Conservation (phyloP, 2,888 invertebrate genomes). For the Doris montereyensis region DNA sequence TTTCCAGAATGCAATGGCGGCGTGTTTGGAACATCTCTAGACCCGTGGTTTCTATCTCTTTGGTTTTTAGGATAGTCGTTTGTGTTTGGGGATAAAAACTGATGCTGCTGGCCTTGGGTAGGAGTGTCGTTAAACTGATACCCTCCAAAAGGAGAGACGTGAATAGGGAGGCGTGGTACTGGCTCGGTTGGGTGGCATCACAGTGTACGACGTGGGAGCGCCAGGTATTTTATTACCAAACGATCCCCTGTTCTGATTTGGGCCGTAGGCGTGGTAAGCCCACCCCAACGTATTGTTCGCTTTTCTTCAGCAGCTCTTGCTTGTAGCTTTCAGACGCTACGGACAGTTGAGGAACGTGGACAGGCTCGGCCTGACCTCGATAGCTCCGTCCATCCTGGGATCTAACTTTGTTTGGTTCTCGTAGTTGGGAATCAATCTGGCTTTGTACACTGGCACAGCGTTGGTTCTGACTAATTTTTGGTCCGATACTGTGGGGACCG, state of each 20-base stretch:
- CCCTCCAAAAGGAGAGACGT: too few species aligned
- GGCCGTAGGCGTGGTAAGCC: neutral
- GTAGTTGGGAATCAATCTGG: slow-evolving; percentile 58
- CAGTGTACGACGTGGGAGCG: slow-evolving; percentile 27
- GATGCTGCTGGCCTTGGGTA: too few species aligned
- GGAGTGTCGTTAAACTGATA: too few species aligned
- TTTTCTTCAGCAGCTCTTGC: neutral
- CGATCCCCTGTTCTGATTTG: neutral
- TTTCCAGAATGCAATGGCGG: too few species aligned
- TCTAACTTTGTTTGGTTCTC: slow-evolving; percentile 62
- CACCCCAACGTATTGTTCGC: neutral
- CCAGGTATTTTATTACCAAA: neutral
- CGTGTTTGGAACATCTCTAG: too few species aligned
- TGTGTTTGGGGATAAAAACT: too few species aligned
- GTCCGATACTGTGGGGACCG: slow-evolving; percentile 29
- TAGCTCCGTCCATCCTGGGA: slow-evolving; percentile 47
- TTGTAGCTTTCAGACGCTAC: neutral
- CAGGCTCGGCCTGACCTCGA: slow-evolving; percentile 54
- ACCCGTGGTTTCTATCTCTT: too few species aligned
- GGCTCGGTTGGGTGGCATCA: slow-evolving; percentile 24
- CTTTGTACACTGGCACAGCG: slow-evolving; percentile 54
- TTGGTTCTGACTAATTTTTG: slow-evolving; percentile 47
- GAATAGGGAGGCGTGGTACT: too few species aligned
- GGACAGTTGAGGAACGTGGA: slow-evolving; percentile 32
- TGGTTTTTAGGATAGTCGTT: too few species aligned